Evolutionary conservation across 2,888 invertebrate species (phyloP).

Genomic region (Eumerus sabulonum): DNA sequence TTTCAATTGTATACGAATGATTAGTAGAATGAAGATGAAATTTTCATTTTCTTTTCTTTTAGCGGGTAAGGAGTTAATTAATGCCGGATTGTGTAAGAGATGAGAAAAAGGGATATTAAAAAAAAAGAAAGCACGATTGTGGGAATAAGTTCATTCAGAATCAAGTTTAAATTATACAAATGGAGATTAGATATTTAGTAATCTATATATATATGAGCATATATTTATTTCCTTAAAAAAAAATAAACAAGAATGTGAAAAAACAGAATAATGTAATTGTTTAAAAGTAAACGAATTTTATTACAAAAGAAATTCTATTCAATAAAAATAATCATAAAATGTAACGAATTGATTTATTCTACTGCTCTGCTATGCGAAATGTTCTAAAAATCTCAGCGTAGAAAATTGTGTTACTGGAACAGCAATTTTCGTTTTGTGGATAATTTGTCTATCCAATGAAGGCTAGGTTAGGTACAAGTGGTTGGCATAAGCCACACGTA

Average conservation of each 20-base stretch:
- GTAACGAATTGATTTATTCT: slow-evolving; percentile 11
- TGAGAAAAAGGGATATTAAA: not conserved
- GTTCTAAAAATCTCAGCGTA: too few relatives aligned
- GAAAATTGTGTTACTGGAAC: too few relatives aligned
- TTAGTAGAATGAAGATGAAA: slow-evolving; percentile 60
- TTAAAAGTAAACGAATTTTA: slow-evolving; percentile 68
- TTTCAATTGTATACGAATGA: slow-evolving; percentile 67
- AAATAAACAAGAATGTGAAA: slow-evolving; percentile 25
- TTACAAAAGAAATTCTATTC: slow-evolving; percentile 68
- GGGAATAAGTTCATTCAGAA: slow-evolving; percentile 45
- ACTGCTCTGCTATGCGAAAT: too few relatives aligned
- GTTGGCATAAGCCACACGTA: too few relatives aligned
- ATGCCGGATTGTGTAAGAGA: slow-evolving; percentile 29
- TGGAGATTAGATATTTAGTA: slow-evolving; percentile 64
- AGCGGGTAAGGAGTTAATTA: slow-evolving; percentile 34
- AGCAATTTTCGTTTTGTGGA: too few relatives aligned
- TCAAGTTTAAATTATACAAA: slow-evolving; percentile 63
- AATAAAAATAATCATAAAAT: slow-evolving; percentile 66
- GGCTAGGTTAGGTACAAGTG: too few relatives aligned
- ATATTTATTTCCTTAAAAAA: slow-evolving; percentile 55
- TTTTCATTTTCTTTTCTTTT: slow-evolving; percentile 58
- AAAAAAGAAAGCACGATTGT: not conserved
- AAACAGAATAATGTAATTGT: slow-evolving; percentile 63
- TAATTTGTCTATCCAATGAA: too few relatives aligned
- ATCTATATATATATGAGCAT: slow-evolving; percentile 62